Conservation (phyloP, 2,888 invertebrate genomes). For the Erannis defoliaria region DNA sequence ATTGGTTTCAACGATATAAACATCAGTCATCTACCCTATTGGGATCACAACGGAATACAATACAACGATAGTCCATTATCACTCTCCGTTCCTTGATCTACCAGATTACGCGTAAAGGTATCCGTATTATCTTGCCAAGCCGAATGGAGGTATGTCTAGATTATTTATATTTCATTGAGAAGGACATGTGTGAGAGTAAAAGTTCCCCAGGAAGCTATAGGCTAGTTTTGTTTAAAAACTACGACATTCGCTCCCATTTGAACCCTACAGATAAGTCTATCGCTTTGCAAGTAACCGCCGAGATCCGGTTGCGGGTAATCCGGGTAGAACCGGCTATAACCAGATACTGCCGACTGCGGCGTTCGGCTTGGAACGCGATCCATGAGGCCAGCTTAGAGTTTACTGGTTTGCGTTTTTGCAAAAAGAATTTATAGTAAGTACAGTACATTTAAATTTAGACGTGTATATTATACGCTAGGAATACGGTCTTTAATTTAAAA, state of each 20-base stretch:
- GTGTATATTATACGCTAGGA: too few species aligned
- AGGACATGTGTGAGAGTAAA: background rate
- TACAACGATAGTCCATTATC: too few species aligned
- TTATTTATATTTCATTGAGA: too few species aligned
- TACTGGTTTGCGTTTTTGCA: background rate
- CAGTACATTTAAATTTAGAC: too few species aligned
- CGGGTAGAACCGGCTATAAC: constrained; percentile 6
- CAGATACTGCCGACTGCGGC: background rate
- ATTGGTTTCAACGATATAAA: too few species aligned
- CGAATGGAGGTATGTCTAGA: too few species aligned
- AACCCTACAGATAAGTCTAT: background rate
- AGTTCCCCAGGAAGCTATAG: background rate
- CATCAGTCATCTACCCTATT: too few species aligned
- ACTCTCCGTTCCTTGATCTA: too few species aligned
- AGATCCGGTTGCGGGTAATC: constrained; percentile 5
- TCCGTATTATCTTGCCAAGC: too few species aligned
- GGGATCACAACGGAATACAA: too few species aligned
- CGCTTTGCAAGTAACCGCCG: constrained; percentile 2
- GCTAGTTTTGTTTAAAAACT: background rate
- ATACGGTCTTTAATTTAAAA: too few species aligned
- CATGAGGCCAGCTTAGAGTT: background rate
- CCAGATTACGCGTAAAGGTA: too few species aligned
- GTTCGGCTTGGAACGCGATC: background rate
- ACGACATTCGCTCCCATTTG: background rate
- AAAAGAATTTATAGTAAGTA: background rate